Base-by-base conservation (phyloP, 2,888 invertebrate genomes). In the Malthinus flaveolus region DNA sequence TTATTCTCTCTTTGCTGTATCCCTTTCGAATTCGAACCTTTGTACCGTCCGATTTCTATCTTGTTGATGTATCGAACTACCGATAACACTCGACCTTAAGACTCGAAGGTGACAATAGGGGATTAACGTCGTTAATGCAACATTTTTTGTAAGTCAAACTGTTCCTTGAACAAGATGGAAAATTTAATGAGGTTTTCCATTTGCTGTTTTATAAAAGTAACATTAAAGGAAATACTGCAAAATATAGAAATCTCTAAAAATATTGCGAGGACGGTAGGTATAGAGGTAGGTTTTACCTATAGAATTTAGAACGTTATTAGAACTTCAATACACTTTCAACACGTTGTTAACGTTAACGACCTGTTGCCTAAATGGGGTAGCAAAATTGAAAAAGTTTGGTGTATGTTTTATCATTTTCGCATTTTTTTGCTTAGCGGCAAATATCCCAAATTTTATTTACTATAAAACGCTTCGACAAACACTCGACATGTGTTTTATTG, bases 21-120 rank as follows among this genome's bases (percentile, higher is more conserved):
- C 49, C 36, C 31, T 36, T 49, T 49, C 23, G 36, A 36, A 33
- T 36, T 49, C 31, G 36, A 49, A 36, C 49, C 36, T 36, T 49
- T 49, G 49, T 49, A 39, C 42, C 42, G 50, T 50, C 50, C 42
- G 50, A 50, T 50, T 50, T 47, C 32, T 50, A 50, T 50, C 50
- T 42, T 32, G 32, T 50, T 50, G 50, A 50, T 50, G 50, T 50
- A 50, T 50, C 42, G 50, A 50, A 50, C 39, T 42, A 15, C 50
- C 15, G 50, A 50, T 50, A 50, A 42, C 42, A 37, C 50, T 50
- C 33, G 50, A 39, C 50, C 42, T 42, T 15, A 37, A 31, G 42
- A 42, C 42, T 50, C 31, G 32, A 42, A 50, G 50, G 50, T 49
- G 49, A 49, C 36, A 31, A 49, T 33, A 15, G 23, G 42, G 33